Conservation (phyloP, 2,113 vertebrate species). For the Petrocephalus zakoni region DNA sequence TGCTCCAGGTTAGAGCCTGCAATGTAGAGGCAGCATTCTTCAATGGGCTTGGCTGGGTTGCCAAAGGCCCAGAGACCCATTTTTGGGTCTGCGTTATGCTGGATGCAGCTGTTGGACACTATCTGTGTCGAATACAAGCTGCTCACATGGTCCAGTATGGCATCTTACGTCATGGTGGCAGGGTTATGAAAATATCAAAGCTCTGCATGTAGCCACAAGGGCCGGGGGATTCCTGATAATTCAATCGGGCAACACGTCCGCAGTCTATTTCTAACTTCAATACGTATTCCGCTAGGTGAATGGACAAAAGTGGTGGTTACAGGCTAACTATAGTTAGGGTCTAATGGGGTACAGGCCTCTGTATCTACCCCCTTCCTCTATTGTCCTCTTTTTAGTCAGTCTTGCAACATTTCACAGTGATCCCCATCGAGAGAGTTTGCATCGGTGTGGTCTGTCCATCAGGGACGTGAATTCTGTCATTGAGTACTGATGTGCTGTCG, state of each 20-base stretch:
- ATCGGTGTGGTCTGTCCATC: too few relatives aligned
- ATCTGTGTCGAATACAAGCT: constrained; percentile 18
- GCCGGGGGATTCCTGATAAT: constrained; percentile 34
- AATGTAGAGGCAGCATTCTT: neutral
- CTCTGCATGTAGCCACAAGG: constrained; percentile 36
- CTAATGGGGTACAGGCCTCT: too few relatives aligned
- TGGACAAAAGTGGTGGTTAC: neutral
- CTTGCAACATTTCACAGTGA: too few relatives aligned
- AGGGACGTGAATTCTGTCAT: too few relatives aligned
- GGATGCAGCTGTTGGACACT: constrained; percentile 58
- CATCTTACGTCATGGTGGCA: constrained; percentile 55
- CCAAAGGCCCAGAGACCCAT: constrained; percentile 33
- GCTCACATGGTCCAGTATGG: constrained; percentile 51
- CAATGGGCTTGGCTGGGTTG: neutral
- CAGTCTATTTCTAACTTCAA: neutral
- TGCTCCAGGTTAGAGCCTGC: neutral
- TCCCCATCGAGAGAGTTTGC: too few relatives aligned
- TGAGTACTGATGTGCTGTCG: too few relatives aligned
- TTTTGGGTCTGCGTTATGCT: constrained; percentile 46
- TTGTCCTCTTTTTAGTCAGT: too few relatives aligned
- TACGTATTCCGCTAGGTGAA: neutral
- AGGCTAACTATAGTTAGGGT: neutral
- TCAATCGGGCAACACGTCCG: constrained; percentile 29
- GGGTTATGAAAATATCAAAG: constrained; percentile 69
- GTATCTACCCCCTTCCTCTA: too few relatives aligned